Base-by-base conservation (phyloP, 2,113 vertebrate genomes). In the Tamias sibiricus region DNA sequence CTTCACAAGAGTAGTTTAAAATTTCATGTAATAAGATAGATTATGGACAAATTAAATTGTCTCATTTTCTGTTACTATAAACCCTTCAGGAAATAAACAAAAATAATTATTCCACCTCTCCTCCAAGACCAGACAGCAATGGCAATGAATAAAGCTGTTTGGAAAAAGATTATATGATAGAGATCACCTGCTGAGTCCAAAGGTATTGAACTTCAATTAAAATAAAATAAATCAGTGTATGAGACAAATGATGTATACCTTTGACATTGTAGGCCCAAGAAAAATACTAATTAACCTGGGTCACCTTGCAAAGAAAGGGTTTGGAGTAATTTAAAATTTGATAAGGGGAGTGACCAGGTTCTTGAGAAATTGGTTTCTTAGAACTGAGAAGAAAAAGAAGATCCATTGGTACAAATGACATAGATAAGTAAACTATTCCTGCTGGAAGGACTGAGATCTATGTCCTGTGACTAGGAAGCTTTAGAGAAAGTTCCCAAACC, bases 261-360 rank as follows among this genome's bases (percentile, higher is more conserved):
- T 92, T 76, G 28, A 75, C 59, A 76, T 83, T 90, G 64, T 84
- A 28, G 20, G 35, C 22, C 4, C n/a, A 72, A 24, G 1, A 94
- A 92, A 44, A 69, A 32, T 71, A 64, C 54, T 77, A 91, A 84
- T 57, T 57, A 57, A 57, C 77, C 22, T 28, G 42, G 35, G 52
- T 88, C 1, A 2, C 24, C 40, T 28, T 19, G 71, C 28, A 54
- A 82, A 64, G 0, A 91, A 77, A 19, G 10, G 52, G 6, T 80
- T 93, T 68, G 54, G 64, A 90, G 57, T 44, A 24, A 68, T 94
- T 87, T 84, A 87, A 93, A 91, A 49, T 86, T 86, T 95, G 37
- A 24, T n/a, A 69, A 93, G 28, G 22, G 20, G 20, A 95, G 24
- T 28, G 62, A 32, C 4, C 17, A 92, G 19, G 40, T 90, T 69